Percentiles rank a stretch among this genome's conserved stretches.
phyloP scores from a whole-genome alignment of 2,888 invertebrate genomes.

The Abscondita cerata region DNA sequence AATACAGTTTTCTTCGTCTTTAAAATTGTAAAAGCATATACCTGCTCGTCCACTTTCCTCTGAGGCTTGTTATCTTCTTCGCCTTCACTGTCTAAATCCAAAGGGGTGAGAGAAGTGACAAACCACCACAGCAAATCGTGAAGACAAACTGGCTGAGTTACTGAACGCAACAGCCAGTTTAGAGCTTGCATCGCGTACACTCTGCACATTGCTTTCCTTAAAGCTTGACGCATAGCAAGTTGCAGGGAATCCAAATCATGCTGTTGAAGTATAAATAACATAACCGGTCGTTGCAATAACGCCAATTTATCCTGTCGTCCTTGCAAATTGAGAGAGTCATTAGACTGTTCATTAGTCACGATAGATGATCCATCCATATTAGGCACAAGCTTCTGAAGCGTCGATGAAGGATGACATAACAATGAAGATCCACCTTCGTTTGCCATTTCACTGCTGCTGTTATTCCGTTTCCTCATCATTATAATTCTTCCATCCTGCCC shows the following conservation, averaged over 20 bases:
- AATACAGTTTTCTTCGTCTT: not conserved
- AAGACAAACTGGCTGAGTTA: conserved; percentile 88
- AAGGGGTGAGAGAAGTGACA: conserved; percentile 79
- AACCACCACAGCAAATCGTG: conserved; percentile 99
- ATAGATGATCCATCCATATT: conserved; percentile 66
- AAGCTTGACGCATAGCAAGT: conserved; percentile 86
- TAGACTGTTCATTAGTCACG: conserved; percentile 57
- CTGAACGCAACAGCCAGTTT: conserved; percentile 92
- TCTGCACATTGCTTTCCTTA: conserved; percentile 77
- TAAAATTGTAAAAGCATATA: conserved; percentile 27
- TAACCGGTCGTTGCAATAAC: conserved; percentile 81
- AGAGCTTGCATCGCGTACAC: conserved; percentile 92
- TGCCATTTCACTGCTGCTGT: conserved; percentile 72
- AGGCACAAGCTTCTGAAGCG: conserved; percentile 80
- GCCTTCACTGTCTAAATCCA: conserved; percentile 61
- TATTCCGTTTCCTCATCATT: conserved; percentile 71
- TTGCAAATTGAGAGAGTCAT: conserved; percentile 45
- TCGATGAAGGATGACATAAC: conserved; percentile 88
- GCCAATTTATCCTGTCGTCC: conserved; percentile 62
- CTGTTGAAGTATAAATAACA: conserved; percentile 84
- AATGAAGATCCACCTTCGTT: conserved; percentile 77
- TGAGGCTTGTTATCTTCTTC: conserved; percentile 63
- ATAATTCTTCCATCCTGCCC: conserved; percentile 65
- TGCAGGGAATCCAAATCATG: conserved; percentile 86
- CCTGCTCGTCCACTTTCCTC: conserved; percentile 55